phyloP scores from a whole-genome alignment of 2,113 vertebrate species.

The Hippocampus abdominalis region DNA sequence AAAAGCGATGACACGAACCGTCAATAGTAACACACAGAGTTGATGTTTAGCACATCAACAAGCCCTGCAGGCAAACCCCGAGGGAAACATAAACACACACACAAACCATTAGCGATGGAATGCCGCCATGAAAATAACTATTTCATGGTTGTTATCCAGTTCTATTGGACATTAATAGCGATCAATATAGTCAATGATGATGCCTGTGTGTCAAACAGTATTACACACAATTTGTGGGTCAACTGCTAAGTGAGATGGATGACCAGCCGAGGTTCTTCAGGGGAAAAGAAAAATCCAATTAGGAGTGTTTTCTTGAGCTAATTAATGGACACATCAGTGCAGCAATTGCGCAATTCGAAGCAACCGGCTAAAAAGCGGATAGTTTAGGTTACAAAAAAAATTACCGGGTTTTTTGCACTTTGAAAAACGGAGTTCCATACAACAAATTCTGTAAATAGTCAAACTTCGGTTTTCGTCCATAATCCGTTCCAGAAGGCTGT shows the following conservation, averaged over 20 bases:
- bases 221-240: slow-evolving; percentile 4
- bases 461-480: too few species aligned
- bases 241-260: slow-evolving; percentile 21
- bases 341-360: neutral
- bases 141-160: neutral
- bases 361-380: too few species aligned
- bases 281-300: slow-evolving; percentile 9
- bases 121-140: neutral
- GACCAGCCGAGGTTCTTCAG: slow-evolving; percentile 21
- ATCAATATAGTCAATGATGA: slow-evolving; percentile 46
- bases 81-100: neutral
- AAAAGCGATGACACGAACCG: neutral
- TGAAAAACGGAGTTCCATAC: too few species aligned
- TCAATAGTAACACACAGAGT: neutral
- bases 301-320: neutral
- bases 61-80: neutral
- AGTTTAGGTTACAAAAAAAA: neutral
- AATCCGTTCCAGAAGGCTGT: too few species aligned
- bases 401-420: too few species aligned
- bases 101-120: neutral
- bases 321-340: neutral
- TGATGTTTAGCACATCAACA: neutral
- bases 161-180: too few species aligned
- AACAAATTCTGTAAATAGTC: too few species aligned
- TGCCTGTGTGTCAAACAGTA: slow-evolving; percentile 36